phyloP scores from a whole-genome alignment of 2,888 invertebrate genomes.

The Polymixis lichenea region DNA sequence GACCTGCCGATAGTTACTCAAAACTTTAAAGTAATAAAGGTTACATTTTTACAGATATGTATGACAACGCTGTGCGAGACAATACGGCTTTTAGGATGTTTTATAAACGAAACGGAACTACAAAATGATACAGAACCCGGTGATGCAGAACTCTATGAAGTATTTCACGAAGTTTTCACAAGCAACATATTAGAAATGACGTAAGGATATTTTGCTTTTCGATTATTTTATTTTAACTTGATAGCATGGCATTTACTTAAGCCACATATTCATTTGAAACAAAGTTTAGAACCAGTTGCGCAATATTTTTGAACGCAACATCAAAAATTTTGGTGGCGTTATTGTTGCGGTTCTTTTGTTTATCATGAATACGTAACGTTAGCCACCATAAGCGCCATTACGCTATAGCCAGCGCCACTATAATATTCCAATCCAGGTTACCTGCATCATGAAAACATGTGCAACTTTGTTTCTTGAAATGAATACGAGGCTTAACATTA shows the following conservation, averaged over 20 bases:
- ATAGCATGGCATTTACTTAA: slow-evolving; percentile 31
- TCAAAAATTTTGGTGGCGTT: not conserved
- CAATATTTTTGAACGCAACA: not conserved
- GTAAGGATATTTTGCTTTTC: slow-evolving; percentile 79
- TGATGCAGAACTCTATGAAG: slow-evolving; percentile 85
- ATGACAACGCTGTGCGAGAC: slow-evolving; percentile 98
- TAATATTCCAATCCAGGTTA: not conserved
- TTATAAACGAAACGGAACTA: slow-evolving; percentile 90
- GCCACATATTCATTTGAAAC: slow-evolving; percentile 7
- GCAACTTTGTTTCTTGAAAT: slow-evolving; percentile 9
- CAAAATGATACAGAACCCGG: slow-evolving; percentile 84
- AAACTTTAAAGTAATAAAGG: not conserved
- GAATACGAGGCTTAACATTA: not conserved
- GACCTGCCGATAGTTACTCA: not conserved
- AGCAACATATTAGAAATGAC: slow-evolving; percentile 93
- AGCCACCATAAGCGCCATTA: too few species aligned
- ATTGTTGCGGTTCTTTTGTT: not conserved
- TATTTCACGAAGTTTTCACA: slow-evolving; percentile 94
- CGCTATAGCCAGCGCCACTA: not conserved
- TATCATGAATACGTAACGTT: not conserved
- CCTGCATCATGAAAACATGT: not conserved
- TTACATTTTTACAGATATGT: slow-evolving; percentile 92
- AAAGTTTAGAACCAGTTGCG: slow-evolving; percentile 1
- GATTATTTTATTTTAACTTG: slow-evolving; percentile 2
- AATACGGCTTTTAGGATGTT: slow-evolving; percentile 97